Percentiles rank a stretch among this genome's conserved stretches.
Evolutionary conservation across 2,888 invertebrate genomes (phyloP).

Genomic region (Chymomyza amoena): DNA sequence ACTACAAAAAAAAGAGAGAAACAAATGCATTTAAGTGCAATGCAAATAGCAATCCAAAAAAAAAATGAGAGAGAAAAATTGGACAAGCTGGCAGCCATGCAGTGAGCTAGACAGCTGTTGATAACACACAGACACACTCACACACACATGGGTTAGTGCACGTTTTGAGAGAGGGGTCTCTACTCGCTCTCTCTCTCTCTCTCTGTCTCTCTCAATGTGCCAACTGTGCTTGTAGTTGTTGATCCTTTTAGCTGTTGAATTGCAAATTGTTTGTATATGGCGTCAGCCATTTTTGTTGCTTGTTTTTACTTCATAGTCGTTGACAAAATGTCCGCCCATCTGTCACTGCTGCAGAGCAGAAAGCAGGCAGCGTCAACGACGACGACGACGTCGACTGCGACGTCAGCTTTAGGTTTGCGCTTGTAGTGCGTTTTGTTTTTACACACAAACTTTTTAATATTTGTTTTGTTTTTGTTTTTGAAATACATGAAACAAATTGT

Average conservation of each 20-base stretch:
- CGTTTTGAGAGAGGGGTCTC: not conserved
- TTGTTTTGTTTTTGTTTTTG: conserved; percentile 25
- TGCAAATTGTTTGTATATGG: conserved; percentile 73
- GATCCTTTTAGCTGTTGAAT: conserved; percentile 72
- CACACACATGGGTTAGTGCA: not conserved
- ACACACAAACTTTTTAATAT: not conserved
- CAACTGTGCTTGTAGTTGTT: conserved; percentile 71
- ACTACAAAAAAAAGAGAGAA: not conserved
- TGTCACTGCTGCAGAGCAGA: conserved; percentile 50
- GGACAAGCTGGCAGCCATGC: not conserved
- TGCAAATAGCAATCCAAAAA: conserved; percentile 35
- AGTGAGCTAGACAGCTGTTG: conserved; percentile 45
- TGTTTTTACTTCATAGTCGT: conserved; percentile 27
- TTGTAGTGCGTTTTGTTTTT: conserved; percentile 31
- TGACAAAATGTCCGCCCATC: conserved; percentile 70
- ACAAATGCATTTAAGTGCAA: conserved; percentile 51
- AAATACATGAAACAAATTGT: conserved; percentile 48
- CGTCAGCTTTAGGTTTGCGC: conserved; percentile 12
- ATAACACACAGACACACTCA: conserved; percentile 29
- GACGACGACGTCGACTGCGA: not conserved
- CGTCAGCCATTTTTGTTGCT: conserved; percentile 52
- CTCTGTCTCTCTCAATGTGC: conserved; percentile 12
- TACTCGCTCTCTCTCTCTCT: not conserved
- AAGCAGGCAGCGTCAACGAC: conserved; percentile 29
- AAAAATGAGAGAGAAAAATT: conserved; percentile 2